Evolutionary conservation across 1,140 invertebrate genomes (phyloP), one percentile per base, ranked within the genome.

Genomic region (Vollenhovia emeryi): DNA sequence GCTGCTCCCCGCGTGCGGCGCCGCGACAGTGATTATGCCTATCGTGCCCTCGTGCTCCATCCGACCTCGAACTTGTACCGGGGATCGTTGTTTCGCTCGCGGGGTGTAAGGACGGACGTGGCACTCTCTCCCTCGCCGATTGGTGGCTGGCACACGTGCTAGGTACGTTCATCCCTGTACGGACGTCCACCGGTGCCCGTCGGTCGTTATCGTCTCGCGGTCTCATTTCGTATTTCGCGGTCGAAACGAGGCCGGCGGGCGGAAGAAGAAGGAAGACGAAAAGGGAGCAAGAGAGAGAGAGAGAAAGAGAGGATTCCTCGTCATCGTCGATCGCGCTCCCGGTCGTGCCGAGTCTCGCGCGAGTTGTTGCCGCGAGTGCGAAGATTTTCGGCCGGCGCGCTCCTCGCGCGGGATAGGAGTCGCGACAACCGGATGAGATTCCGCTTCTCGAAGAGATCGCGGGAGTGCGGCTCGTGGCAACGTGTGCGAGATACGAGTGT

Each of bases 141-240:
- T 80, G 64, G 78, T 80, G n/a, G 66, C 74, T 13, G 66, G 87
- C 86, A 88, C 76, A 84, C 84, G 84, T 86, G 87, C 75, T 82
- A 69, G 66, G 80, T 84, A 64, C 71, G 27, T 80, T 80, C 62
- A 78, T 57, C 33, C 45, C 30, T 33, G 36, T 84, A 71, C 55
- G 57, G 84, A 90, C 79, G 68, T 90, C 74, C 69, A 84, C 57
- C n/a, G 43, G 40, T 68, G 59, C 36, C n/a, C 30, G 18, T 75
- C 45, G 55, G 50, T 64, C 50, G 59, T 55, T 33, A 62, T 73
- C 82, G 60, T 59, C 48, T 59, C 30, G 24, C 75, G 73, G 57
- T 60, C 59, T 55, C 36, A 84, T 86, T 93, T 93, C 83, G 85
- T 89, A 93, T 92, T 93, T 93, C 90, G 92, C 92, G 92, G 87